Percentiles rank a stretch among this genome's conserved stretches.
Conservation (phyloP, 2,113 vertebrate genomes). For the Arenaria interpres region DNA sequence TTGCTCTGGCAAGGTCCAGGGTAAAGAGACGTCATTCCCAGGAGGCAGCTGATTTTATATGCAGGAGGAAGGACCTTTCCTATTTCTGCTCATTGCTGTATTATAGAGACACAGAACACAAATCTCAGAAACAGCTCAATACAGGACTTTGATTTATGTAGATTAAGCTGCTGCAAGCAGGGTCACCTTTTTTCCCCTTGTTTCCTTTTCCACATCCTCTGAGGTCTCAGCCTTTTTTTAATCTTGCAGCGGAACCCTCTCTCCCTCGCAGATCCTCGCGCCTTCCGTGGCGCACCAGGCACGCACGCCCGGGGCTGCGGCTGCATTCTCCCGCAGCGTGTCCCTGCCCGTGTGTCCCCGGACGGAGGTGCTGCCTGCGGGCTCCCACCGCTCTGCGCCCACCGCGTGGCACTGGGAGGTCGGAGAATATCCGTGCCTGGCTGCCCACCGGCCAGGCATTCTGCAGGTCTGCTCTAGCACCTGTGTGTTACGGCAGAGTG, state of each 20-base stretch:
- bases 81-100: neutral
- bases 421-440: rapidly evolving
- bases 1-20: neutral
- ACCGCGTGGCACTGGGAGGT: neutral
- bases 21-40: neutral
- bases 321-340: neutral
- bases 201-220: neutral
- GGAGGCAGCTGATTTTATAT: neutral
- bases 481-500: neutral
- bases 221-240: neutral
- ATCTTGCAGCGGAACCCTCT: neutral
- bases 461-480: neutral
- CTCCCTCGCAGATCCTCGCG: neutral
- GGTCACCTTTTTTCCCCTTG: neutral
- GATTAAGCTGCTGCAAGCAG: neutral
- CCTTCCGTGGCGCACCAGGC: neutral
- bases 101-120: neutral
- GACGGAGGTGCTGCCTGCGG: rapidly evolving
- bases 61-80: neutral
- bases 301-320: neutral
- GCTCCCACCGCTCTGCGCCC: neutral
- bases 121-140: neutral
- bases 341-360: neutral
- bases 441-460: rapidly evolving
- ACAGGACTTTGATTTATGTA: neutral